Conservation (phyloP, 2,888 invertebrate species). For the Harpalus rubripes region DNA sequence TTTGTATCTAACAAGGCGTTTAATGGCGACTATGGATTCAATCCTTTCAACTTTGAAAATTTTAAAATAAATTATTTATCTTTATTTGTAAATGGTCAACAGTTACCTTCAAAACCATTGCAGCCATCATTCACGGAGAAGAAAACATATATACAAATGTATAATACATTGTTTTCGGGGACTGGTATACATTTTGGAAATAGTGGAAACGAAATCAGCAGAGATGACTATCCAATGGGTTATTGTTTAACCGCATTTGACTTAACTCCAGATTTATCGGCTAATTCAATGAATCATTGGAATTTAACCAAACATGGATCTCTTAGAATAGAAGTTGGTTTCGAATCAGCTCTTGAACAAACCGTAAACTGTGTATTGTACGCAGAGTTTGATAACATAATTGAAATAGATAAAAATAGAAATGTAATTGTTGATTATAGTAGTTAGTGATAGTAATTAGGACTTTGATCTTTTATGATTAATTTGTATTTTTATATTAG, state of each 20-base stretch:
- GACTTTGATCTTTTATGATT: too few species aligned
- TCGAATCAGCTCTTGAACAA: slow-evolving; percentile 38
- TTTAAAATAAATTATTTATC: slow-evolving; percentile 68
- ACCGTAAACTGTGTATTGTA: too few species aligned
- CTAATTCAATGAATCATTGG: slow-evolving; percentile 68
- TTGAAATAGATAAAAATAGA: too few species aligned
- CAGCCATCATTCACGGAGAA: slow-evolving; percentile 68
- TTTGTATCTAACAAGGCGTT: slow-evolving; percentile 70
- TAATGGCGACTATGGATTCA: slow-evolving; percentile 65
- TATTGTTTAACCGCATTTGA: slow-evolving; percentile 71
- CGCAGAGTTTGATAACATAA: too few species aligned
- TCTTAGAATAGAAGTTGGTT: slow-evolving; percentile 70
- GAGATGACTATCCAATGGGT: slow-evolving; percentile 68
- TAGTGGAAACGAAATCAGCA: slow-evolving; percentile 68
- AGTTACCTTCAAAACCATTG: slow-evolving; percentile 69
- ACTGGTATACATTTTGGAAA: slow-evolving; percentile 69
- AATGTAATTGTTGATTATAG: too few species aligned
- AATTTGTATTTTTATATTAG: too few species aligned
- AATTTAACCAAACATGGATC: slow-evolving; percentile 69
- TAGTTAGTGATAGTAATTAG: too few species aligned
- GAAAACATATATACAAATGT: slow-evolving; percentile 69
- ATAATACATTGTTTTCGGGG: slow-evolving; percentile 70
- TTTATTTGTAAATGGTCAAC: slow-evolving; percentile 69
- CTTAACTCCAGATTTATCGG: slow-evolving; percentile 71
- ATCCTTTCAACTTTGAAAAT: slow-evolving; percentile 68